Evolutionary conservation across 2,797 vertebrate genomes (phyloP).

Genomic region (Ceyx erithaca): DNA sequence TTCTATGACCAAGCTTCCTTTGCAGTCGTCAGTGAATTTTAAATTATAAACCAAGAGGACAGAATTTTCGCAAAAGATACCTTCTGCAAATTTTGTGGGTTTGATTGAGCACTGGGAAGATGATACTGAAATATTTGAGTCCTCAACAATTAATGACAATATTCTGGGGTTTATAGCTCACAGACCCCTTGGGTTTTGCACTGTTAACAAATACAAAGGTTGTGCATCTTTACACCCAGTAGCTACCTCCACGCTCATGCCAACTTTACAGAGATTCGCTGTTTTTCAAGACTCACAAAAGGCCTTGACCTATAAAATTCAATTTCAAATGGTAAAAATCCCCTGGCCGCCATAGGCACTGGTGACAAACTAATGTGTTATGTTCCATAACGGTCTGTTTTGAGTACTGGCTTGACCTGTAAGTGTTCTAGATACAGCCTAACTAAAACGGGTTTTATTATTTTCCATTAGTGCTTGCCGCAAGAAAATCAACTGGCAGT

Average conservation of each 20-base stretch:
- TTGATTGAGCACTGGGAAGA: slow-evolving; percentile 38
- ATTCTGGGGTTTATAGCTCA: not conserved
- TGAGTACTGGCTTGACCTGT: slow-evolving; percentile 77
- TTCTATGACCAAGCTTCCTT: slow-evolving; percentile 35
- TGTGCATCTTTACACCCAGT: slow-evolving; percentile 20
- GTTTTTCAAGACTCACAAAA: slow-evolving; percentile 60
- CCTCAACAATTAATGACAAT: slow-evolving; percentile 49
- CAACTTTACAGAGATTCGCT: slow-evolving; percentile 41
- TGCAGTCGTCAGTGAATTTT: slow-evolving; percentile 24
- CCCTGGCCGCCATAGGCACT: slow-evolving; percentile 51
- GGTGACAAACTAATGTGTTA: slow-evolving; percentile 72
- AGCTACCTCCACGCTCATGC: slow-evolving; percentile 22
- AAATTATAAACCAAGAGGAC: not conserved
- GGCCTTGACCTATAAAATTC: slow-evolving; percentile 73
- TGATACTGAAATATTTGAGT: not conserved
- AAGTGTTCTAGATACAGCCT: slow-evolving; percentile 76
- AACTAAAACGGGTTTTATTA: slow-evolving; percentile 80
- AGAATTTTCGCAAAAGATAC: not conserved
- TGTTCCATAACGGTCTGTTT: slow-evolving; percentile 73
- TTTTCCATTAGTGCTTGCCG: slow-evolving; percentile 78
- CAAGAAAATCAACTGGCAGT: slow-evolving; percentile 74
- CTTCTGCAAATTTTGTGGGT: slow-evolving; percentile 6
- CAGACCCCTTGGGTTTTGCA: slow-evolving; percentile 14
- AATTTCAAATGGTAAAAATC: slow-evolving; percentile 77
- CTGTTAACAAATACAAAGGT: slow-evolving; percentile 51